Evolutionary conservation across 2,797 vertebrate genomes (phyloP).

Genomic region (Anguilla marmorata): DNA sequence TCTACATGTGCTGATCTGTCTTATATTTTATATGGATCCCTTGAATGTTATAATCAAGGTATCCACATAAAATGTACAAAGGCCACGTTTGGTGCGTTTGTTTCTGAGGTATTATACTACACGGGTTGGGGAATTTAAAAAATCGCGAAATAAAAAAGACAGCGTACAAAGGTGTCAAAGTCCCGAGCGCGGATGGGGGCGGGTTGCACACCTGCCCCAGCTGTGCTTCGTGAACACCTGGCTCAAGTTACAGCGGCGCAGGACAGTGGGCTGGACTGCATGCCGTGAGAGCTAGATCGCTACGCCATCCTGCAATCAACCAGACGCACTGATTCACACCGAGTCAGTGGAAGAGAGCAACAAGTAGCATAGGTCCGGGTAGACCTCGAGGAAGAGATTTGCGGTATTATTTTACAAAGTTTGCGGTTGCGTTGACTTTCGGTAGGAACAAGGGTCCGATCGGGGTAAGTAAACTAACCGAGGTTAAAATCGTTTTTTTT

Average conservation of each 20-base stretch:
- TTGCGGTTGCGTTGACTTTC: neutral
- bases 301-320: slow-evolving; percentile 42
- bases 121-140: neutral
- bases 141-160: neutral
- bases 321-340: neutral
- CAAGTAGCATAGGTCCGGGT: neutral
- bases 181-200: neutral
- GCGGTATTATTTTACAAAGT: neutral
- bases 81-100: neutral
- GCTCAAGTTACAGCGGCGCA: slow-evolving; percentile 64
- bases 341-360: neutral
- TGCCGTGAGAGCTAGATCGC: slow-evolving; percentile 18
- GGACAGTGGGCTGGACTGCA: slow-evolving; percentile 64
- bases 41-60: neutral
- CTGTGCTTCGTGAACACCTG: slow-evolving; percentile 63
- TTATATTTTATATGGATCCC: neutral
- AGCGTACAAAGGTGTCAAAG: neutral
- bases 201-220: slow-evolving; percentile 58
- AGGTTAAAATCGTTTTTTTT: neutral
- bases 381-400: neutral
- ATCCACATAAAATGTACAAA: too few species aligned
- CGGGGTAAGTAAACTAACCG: neutral
- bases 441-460: neutral
- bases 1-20: neutral
- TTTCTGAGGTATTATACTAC: neutral